Percentiles rank a stretch among this genome's conserved stretches.
These are phyloP conservation scores for Palythoa grandis DNA, from an alignment of 92 coral and sea anemone genomes.

Conservation along the genomic window DNA sequence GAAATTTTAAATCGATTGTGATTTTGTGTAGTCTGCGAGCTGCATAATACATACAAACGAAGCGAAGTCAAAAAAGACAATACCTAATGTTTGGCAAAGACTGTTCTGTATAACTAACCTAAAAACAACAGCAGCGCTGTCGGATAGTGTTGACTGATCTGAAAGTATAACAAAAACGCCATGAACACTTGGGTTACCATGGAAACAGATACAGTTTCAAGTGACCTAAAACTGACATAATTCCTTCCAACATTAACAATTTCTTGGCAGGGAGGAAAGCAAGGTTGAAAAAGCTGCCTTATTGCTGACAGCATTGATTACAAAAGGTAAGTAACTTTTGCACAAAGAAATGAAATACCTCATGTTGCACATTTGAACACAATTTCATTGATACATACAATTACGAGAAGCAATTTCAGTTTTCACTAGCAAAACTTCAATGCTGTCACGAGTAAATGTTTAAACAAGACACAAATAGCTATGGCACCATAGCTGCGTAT, in stretches of 20 bases:
- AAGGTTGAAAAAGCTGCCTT: neutral
- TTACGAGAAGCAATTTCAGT: neutral
- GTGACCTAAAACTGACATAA: neutral
- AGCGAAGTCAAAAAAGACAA: neutral
- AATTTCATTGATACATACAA: constrained; percentile 6
- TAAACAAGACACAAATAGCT: constrained; percentile 9
- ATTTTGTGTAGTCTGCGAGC: neutral
- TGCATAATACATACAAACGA: neutral
- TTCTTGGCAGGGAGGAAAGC: too few species aligned
- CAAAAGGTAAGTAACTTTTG: neutral
- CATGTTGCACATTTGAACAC: neutral
- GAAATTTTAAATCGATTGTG: neutral
- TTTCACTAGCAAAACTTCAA: neutral
- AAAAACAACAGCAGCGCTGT: neutral
- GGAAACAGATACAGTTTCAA: neutral
- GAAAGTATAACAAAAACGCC: neutral
- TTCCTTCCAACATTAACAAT: neutral
- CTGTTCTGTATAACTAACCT: neutral
- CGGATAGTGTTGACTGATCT: neutral
- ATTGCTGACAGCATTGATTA: neutral
- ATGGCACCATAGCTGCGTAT: constrained; percentile 13
- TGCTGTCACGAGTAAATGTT: constrained; percentile 25
- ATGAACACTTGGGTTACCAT: neutral
- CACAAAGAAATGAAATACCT: neutral
- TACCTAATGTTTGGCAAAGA: neutral